Evolutionary conservation across 2,113 vertebrate genomes (phyloP).

Genomic region (Numida meleagris): DNA sequence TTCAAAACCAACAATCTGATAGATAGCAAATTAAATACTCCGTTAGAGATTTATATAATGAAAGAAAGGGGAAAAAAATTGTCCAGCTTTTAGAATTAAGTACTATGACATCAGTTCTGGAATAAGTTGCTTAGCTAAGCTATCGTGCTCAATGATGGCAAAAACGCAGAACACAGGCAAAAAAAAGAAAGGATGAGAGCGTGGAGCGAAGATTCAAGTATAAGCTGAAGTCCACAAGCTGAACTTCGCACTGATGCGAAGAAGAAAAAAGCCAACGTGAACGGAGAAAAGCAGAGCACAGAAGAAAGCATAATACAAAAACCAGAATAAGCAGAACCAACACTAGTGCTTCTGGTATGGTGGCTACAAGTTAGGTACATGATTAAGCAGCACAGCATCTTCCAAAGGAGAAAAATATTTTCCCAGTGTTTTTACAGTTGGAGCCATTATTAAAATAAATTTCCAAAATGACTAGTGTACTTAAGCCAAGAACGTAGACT

Average conservation of each 20-base stretch:
- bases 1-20: not conserved
- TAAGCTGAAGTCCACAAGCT: not conserved
- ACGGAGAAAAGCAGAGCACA: not conserved
- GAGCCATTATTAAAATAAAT: not conserved
- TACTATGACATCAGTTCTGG: not conserved
- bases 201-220: not conserved
- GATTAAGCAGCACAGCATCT: not conserved
- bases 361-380: not conserved
- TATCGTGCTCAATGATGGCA: not conserved
- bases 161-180: not conserved
- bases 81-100: not conserved
- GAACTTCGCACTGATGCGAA: not conserved
- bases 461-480: not conserved
- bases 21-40: not conserved
- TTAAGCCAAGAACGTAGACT: not conserved
- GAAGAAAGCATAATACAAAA: not conserved
- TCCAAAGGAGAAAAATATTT: not conserved
- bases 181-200: not conserved
- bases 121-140: not conserved
- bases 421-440: not conserved
- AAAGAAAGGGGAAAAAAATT: not conserved
- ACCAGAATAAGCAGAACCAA: not conserved
- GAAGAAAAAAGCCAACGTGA: not conserved
- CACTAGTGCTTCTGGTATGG: fast-evolving
- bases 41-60: not conserved